phyloP scores from a whole-genome alignment of 2,113 vertebrate species.

The Zootoca vivipara region DNA sequence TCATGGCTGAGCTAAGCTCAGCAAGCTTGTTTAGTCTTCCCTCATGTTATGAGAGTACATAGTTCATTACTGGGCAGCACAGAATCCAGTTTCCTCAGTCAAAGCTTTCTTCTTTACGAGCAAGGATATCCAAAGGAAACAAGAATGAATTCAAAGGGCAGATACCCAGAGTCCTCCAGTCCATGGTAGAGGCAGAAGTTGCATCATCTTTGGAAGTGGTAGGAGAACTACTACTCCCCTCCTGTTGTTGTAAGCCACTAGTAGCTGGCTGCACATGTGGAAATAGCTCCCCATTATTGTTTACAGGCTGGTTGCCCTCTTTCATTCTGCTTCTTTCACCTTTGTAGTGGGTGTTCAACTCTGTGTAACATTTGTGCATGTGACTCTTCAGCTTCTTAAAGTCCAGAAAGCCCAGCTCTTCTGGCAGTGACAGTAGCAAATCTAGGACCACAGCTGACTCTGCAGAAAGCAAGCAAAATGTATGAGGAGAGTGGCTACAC shows the following conservation, averaged over 20 bases:
- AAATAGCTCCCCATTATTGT: neutral
- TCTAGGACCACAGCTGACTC: constrained; percentile 69
- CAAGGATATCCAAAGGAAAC: constrained; percentile 65
- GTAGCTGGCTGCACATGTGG: neutral
- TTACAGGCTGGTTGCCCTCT: neutral
- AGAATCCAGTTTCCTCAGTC: neutral
- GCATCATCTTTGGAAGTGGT: neutral
- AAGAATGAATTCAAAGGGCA: constrained; percentile 71
- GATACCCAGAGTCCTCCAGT: constrained; percentile 57
- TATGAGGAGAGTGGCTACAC: neutral
- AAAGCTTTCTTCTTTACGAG: neutral
- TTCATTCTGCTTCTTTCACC: neutral
- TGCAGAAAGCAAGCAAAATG: constrained; percentile 29
- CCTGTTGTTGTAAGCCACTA: neutral
- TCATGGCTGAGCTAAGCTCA: neutral
- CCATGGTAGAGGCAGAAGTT: neutral
- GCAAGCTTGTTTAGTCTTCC: neutral
- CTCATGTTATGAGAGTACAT: neutral
- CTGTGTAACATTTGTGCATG: constrained; percentile 33
- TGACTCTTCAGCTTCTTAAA: constrained; percentile 36
- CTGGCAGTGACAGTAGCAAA: constrained; percentile 60
- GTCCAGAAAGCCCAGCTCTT: constrained; percentile 59
- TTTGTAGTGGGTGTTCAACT: constrained; percentile 25
- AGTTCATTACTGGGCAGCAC: neutral
- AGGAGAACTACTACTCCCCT: neutral